Evolutionary conservation across 2,113 vertebrate genomes (phyloP), one percentile per base, ranked within the genome.

Genomic region (Leptobrachium ailaonicum): DNA sequence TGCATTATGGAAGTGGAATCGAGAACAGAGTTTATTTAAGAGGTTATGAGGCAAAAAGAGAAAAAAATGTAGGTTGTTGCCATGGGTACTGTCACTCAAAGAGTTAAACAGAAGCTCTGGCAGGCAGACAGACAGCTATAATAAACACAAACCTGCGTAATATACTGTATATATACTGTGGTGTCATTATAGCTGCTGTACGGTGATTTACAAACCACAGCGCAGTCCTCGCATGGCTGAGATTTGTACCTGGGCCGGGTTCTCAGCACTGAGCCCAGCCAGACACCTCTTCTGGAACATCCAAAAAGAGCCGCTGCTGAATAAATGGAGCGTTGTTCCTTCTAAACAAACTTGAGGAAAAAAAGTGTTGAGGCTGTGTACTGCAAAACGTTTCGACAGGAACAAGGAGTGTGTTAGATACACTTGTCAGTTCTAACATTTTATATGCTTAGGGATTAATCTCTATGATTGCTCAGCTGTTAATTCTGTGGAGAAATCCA

Each of bases 301-400:
- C 68, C 68, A 78, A 47, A 71, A 47, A n/a, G 67, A 78, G 68
- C 54, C 60, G 54, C 1, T 71, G 76, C 76, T 70, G 67, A 78
- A 78, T 78, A 78, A 78, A 78, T 78, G 76, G 67, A 71, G 67
- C 20, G 76, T 78, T 78, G 76, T 78, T 78, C 54, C 54, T 60
- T 78, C 53, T 78, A 77, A 70, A 77, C 75, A 77, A 66, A 63
- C 76, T 78, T 71, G 76, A 69, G 66, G 8, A 8, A 8, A 8
- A 40, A 63, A 78, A 41, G 63, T 70, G 20, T 50, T 62, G 50
- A 58, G 75, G 67, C 67, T 71, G 44, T 70, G 62, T 63, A 67
- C 14, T 71, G 54, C 40, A 45, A 14, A 14, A 64, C 32, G 42
- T 10, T 32, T 70, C 45, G 71, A 67, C 54, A 63, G 69, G 71